These are phyloP conservation scores for Stercorarius parasiticus DNA, from an alignment of 2,113 vertebrate genomes.

Conservation along the genomic window DNA sequence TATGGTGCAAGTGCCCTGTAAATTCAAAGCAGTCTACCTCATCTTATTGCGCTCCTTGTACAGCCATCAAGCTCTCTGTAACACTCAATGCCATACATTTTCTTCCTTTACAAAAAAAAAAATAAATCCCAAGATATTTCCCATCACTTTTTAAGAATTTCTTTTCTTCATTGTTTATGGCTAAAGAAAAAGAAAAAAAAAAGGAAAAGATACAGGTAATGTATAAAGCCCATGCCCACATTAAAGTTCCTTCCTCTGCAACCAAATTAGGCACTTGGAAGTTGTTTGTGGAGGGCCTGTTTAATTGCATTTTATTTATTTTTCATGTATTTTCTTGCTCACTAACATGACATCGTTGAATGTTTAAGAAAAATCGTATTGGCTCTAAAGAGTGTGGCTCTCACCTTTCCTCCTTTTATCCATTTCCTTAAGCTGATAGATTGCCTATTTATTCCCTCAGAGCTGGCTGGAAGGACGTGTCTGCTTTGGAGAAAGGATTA, in stretches of 20 bases:
- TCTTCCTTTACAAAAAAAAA: background rate
- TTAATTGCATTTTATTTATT: background rate
- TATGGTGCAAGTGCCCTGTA: constrained; percentile 62
- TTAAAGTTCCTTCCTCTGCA: background rate
- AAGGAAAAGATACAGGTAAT: background rate
- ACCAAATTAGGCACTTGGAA: background rate
- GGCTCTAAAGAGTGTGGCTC: background rate
- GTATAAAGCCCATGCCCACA: background rate
- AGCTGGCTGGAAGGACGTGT: background rate
- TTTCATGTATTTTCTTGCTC: background rate
- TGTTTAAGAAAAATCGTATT: background rate
- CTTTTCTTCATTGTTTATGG: background rate
- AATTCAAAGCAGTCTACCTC: constrained; percentile 58
- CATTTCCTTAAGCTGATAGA: background rate
- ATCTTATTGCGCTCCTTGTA: constrained; percentile 1
- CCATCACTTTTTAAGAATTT: background rate
- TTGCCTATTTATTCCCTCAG: background rate
- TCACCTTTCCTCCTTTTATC: background rate
- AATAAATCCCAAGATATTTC: background rate
- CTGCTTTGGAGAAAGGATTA: constrained; percentile 4
- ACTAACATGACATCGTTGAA: background rate
- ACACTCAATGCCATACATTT: background rate
- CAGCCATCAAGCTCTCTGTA: background rate
- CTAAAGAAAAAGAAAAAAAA: background rate
- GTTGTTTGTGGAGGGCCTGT: background rate